Conservation (phyloP, 1,140 invertebrate species). For the Drosophila cardini region DNA sequence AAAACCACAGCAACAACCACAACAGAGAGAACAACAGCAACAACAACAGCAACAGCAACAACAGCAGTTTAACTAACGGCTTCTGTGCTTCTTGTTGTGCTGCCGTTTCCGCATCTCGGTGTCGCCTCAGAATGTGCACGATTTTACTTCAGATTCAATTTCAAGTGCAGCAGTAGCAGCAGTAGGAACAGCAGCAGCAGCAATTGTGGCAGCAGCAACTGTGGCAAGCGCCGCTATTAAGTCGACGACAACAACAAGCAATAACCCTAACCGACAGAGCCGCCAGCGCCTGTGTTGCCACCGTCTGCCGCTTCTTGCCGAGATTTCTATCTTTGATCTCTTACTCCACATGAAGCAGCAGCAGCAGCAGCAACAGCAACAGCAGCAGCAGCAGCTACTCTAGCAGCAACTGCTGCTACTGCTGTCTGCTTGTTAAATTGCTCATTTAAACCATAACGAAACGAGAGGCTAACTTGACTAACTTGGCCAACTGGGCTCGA, state of each 20-base stretch:
- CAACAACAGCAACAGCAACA: conserved; percentile 51
- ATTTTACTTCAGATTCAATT: conserved; percentile 81
- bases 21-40: conserved; percentile 37
- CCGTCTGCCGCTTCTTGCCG: conserved; percentile 81
- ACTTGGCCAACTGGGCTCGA: conserved; percentile 10
- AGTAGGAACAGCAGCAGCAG: conserved; percentile 36
- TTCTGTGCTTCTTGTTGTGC: conserved; percentile 82
- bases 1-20: conserved; percentile 30
- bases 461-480: conserved; percentile 37
- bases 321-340: conserved; percentile 82
- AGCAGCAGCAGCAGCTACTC: conserved; percentile 39
- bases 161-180: conserved; percentile 73
- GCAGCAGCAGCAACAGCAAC: conserved; percentile 22
- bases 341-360: conserved; percentile 74
- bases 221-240: conserved; percentile 80
- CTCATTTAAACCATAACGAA: conserved; percentile 82
- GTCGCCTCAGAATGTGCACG: conserved; percentile 82
- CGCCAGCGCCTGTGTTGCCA: conserved; percentile 70
- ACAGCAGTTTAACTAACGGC: conserved; percentile 79
- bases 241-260: conserved; percentile 81
- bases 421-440: conserved; percentile 81
- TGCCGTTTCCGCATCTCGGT: conserved; percentile 81
- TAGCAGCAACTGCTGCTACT: conserved; percentile 49
- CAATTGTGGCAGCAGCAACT: conserved; percentile 48
- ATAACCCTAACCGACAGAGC: conserved; percentile 77